Evolutionary conservation across 2,797 vertebrate species (phyloP).

Genomic region (Poecilia gillii): DNA sequence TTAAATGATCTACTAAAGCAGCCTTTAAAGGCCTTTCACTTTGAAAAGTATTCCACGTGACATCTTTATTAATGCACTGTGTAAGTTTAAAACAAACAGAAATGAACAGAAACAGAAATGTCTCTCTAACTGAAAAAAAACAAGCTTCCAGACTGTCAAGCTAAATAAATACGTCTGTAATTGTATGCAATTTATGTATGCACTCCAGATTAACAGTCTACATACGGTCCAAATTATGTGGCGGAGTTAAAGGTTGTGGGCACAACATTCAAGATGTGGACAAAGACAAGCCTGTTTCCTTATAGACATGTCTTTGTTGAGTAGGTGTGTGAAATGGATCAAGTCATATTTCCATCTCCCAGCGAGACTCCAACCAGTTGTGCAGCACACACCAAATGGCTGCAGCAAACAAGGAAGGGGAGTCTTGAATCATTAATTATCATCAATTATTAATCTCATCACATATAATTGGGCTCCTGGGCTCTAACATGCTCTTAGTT

Average conservation of each 20-base stretch:
- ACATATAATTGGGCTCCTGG: constrained; percentile 42
- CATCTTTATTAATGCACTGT: neutral
- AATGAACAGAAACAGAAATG: no score
- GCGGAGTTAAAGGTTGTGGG: constrained; percentile 11
- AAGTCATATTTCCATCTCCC: constrained; percentile 31
- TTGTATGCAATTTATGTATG: neutral
- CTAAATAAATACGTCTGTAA: constrained; percentile 4
- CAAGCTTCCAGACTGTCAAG: neutral
- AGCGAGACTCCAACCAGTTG: constrained; percentile 43
- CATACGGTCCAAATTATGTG: constrained; percentile 3
- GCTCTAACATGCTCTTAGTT: constrained; percentile 1
- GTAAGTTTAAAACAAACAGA: neutral
- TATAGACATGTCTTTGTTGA: constrained; percentile 17
- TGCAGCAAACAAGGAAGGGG: constrained; percentile 46
- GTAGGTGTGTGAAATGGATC: constrained; percentile 27
- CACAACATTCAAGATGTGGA: constrained; percentile 20
- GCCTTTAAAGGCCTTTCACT: neutral
- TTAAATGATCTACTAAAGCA: constrained; percentile 31
- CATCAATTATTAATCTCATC: constrained; percentile 62
- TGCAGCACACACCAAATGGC: constrained; percentile 43
- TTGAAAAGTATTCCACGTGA: neutral
- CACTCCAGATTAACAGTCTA: constrained; percentile 11
- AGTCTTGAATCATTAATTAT: constrained; percentile 74
- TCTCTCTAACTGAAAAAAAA: neutral
- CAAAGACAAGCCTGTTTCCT: constrained; percentile 15